Conservation (phyloP, 2,888 invertebrate genomes). For the Ormyrus labotus region DNA sequence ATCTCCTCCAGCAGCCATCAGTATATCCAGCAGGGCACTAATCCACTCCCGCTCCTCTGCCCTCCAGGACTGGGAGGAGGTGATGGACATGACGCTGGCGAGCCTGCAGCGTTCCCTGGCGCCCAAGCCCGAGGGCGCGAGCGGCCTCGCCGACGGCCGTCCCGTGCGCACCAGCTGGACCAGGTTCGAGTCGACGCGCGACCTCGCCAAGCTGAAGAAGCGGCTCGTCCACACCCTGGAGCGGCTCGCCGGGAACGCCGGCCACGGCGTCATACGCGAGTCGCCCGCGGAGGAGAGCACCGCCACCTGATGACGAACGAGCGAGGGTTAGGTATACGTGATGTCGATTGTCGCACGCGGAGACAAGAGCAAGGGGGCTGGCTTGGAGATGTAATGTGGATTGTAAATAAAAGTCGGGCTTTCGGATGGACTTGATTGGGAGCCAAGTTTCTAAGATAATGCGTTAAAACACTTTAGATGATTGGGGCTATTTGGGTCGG, state of each 20-base stretch:
- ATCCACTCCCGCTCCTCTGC: too few relatives aligned
- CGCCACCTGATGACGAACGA: not conserved
- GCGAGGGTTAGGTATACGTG: not conserved
- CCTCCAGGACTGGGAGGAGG: constrained; percentile 87
- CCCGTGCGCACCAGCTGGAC: constrained; percentile 68
- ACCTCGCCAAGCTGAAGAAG: constrained; percentile 68
- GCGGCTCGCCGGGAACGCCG: constrained; percentile 60
- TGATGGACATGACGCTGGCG: constrained; percentile 81
- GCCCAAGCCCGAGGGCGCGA: constrained; percentile 77
- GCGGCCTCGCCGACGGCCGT: constrained; percentile 80
- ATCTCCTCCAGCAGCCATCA: too few relatives aligned
- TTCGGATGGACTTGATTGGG: too few relatives aligned
- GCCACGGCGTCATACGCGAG: constrained; percentile 60
- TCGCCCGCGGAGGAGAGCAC: constrained; percentile 58
- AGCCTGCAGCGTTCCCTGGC: constrained; percentile 81
- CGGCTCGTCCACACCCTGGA: constrained; percentile 68
- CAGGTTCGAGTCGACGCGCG: constrained; percentile 66
- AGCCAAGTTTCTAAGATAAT: too few relatives aligned
- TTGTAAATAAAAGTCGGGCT: too few relatives aligned
- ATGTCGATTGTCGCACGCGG: not conserved
- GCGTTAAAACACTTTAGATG: too few relatives aligned
- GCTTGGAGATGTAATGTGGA: too few relatives aligned
- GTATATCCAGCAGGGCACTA: not conserved
- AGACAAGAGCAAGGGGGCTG: too few relatives aligned
- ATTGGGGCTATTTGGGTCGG: too few relatives aligned